Evolutionary conservation across 2,797 vertebrate species (phyloP).

Genomic region (Xerus rutilus): DNA sequence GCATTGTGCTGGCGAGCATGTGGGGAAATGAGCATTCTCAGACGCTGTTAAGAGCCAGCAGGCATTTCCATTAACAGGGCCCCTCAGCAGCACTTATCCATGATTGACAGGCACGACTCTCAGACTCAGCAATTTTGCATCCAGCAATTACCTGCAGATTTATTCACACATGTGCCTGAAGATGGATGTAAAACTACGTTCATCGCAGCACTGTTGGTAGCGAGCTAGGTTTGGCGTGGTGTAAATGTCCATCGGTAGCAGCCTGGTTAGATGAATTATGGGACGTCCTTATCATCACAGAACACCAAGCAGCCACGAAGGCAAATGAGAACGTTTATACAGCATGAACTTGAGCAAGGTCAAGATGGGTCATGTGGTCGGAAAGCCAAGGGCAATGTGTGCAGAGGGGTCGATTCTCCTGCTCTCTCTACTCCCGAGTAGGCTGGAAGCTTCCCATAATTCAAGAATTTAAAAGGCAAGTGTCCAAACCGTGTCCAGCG

Average conservation of each 20-base stretch:
- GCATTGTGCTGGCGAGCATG: neutral
- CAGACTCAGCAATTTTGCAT: neutral
- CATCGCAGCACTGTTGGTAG: neutral
- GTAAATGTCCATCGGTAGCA: neutral
- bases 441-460: neutral
- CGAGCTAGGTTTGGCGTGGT: neutral
- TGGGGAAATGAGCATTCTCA: neutral
- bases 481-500: neutral
- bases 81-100: neutral
- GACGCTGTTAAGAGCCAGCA: neutral
- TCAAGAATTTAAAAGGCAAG: conserved; percentile 5
- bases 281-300: neutral
- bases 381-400: neutral
- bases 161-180: neutral
- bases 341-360: neutral
- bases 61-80: neutral
- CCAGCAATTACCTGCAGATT: neutral
- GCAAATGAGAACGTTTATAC: neutral
- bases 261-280: neutral
- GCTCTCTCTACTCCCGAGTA: neutral
- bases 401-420: neutral
- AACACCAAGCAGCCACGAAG: neutral
- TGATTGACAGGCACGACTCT: neutral
- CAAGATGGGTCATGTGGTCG: fast-evolving
- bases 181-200: neutral